Conservation (phyloP, 2,888 invertebrate genomes). For the Plagodis dolabraria region DNA sequence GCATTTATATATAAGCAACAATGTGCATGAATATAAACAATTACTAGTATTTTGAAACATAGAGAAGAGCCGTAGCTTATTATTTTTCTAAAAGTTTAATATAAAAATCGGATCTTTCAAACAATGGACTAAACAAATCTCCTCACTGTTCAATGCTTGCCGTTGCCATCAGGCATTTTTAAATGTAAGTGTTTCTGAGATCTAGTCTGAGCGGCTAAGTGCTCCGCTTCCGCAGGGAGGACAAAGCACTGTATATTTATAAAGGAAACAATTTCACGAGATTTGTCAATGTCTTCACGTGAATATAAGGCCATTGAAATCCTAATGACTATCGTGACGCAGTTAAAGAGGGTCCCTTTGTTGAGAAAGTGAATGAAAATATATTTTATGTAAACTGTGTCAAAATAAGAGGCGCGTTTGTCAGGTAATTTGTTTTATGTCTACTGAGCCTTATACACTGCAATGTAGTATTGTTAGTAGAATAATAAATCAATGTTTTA, state of each 20-base stretch:
- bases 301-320: slow-evolving; percentile 32
- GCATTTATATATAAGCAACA: too few species aligned
- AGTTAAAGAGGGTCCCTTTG: slow-evolving; percentile 21
- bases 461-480: not conserved
- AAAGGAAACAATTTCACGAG: slow-evolving; percentile 34
- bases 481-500: not conserved
- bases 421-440: slow-evolving; percentile 17
- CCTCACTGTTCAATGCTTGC: not conserved
- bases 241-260: slow-evolving; percentile 37
- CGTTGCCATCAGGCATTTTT: slow-evolving; percentile 16
- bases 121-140: slow-evolving; percentile 3
- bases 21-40: too few species aligned
- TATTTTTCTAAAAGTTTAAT: too few species aligned
- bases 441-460: too few species aligned
- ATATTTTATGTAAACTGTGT: slow-evolving; percentile 17
- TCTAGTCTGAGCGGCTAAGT: slow-evolving; percentile 36
- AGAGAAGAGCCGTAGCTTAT: not conserved
- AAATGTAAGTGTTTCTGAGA: slow-evolving; percentile 30
- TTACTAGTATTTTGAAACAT: too few species aligned
- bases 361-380: slow-evolving; percentile 8
- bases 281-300: slow-evolving; percentile 39
- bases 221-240: slow-evolving; percentile 32
- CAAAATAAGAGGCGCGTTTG: slow-evolving; percentile 13
- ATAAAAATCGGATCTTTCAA: not conserved
- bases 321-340: slow-evolving; percentile 25